Percentiles rank a stretch among this genome's conserved stretches.
These are phyloP conservation scores for Stegodyphus mimosarum DNA, from an alignment of 1,140 invertebrate species.

Conservation along the genomic window DNA sequence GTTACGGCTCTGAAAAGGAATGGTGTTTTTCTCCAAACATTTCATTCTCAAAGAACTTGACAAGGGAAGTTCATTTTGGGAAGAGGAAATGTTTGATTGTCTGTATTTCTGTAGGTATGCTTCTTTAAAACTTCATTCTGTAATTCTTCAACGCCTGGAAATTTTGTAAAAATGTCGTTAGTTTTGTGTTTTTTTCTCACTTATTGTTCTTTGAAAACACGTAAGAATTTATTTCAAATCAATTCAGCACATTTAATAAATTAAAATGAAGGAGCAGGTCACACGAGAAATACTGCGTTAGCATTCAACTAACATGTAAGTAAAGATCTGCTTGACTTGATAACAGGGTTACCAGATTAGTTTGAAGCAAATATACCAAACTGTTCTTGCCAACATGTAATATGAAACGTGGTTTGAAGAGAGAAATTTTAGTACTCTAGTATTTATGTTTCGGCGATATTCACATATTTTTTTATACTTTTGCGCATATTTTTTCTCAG, in stretches of 20 bases:
- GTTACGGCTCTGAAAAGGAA: not conserved
- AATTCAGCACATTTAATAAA: not conserved
- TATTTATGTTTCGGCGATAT: too few species aligned
- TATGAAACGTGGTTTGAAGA: too few species aligned
- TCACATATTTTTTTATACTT: too few species aligned
- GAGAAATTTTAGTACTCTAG: too few species aligned
- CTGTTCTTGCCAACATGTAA: too few species aligned
- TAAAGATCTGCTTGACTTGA: not conserved
- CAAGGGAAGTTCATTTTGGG: not conserved
- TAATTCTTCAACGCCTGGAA: not conserved
- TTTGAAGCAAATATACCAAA: too few species aligned
- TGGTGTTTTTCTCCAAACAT: not conserved
- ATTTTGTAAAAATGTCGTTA: not conserved
- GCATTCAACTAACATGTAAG: not conserved
- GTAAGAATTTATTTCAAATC: not conserved
- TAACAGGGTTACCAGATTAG: too few species aligned
- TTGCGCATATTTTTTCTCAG: too few species aligned
- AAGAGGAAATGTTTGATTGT: not conserved
- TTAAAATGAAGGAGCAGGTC: not conserved
- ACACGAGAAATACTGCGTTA: not conserved
- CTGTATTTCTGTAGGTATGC: not conserved
- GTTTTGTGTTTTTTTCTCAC: not conserved
- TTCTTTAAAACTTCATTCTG: not conserved
- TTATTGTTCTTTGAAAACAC: not conserved
- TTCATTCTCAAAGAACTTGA: not conserved